A percentile compares a stretch with the other conserved stretches of the same genome.
These are phyloP conservation scores for Sinohyriopsis cumingii DNA, from an alignment of 2,888 invertebrate genomes.

Conservation along the genomic window DNA sequence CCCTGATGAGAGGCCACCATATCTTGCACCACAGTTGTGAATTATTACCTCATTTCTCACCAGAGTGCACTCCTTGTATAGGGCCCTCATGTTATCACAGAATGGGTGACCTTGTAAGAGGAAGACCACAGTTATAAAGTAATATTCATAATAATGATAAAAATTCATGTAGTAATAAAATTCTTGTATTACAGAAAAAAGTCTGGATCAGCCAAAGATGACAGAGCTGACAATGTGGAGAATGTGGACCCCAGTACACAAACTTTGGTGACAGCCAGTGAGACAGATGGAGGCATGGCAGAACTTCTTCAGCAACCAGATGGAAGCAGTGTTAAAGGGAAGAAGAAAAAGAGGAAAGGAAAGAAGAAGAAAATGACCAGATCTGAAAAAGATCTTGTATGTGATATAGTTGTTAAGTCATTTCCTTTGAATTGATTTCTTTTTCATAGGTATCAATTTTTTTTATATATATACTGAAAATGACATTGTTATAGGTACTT, in stretches of 20 bases:
- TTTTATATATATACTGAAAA: too few relatives aligned
- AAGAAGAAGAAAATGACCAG: conserved; percentile 51
- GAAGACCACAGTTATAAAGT: too few relatives aligned
- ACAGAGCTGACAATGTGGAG: conserved; percentile 40
- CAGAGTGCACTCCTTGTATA: too few relatives aligned
- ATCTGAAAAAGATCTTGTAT: conserved; percentile 55
- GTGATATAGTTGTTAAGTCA: conserved; percentile 3
- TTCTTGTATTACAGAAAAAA: conserved; percentile 19
- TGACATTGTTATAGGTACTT: too few relatives aligned
- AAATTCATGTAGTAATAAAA: too few relatives aligned
- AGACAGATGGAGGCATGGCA: conserved; percentile 37
- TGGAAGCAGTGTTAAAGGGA: conserved; percentile 14
- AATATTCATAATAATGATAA: too few relatives aligned
- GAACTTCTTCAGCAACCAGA: conserved; percentile 24
- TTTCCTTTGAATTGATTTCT: neutral
- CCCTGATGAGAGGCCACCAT: too few relatives aligned
- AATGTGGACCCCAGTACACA: conserved; percentile 46
- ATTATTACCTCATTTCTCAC: too few relatives aligned
- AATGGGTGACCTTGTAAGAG: too few relatives aligned
- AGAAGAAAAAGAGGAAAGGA: conserved; percentile 46
- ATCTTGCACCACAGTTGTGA: too few relatives aligned
- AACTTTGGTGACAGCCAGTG: conserved; percentile 39
- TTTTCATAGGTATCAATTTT: neutral
- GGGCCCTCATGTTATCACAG: too few relatives aligned
- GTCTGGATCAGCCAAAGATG: conserved; percentile 34